Percentiles rank a stretch among this genome's conserved stretches.
These are phyloP conservation scores for Encarsia formosa DNA, from an alignment of 2,888 invertebrate genomes.

Conservation along the genomic window DNA sequence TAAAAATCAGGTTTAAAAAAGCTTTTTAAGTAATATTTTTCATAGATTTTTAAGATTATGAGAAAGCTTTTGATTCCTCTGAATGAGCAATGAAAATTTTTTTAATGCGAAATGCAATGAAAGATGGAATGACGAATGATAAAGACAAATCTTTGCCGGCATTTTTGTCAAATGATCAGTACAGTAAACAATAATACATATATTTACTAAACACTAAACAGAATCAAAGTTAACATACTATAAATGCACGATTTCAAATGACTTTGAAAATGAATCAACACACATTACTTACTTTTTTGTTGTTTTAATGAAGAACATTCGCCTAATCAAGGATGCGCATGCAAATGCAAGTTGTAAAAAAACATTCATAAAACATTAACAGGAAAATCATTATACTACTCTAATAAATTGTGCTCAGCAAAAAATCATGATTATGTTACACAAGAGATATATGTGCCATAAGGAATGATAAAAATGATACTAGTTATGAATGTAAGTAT, in stretches of 20 bases:
- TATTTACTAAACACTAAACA: not conserved
- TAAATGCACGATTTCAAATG: too few species aligned
- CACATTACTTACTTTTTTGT: too few species aligned
- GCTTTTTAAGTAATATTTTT: too few species aligned
- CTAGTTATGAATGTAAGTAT: conserved; percentile 5
- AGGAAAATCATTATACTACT: too few species aligned
- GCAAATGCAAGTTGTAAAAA: conserved; percentile 8
- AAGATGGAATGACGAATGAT: conserved; percentile 24
- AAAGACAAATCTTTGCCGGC: conserved; percentile 19
- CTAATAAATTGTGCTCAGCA: too few species aligned
- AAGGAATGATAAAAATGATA: conserved; percentile 8
- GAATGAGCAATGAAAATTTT: too few species aligned
- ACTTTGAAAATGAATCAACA: too few species aligned
- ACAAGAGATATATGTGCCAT: not conserved
- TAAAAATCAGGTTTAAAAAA: too few species aligned
- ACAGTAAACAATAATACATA: not conserved
- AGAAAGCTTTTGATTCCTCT: too few species aligned
- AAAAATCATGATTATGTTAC: not conserved
- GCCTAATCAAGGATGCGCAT: conserved; percentile 17
- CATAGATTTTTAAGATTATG: too few species aligned
- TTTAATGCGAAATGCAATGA: conserved; percentile 18
- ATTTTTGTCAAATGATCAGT: conserved; percentile 19
- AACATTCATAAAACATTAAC: too few species aligned
- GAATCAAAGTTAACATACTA: too few species aligned
- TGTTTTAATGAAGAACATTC: conserved; percentile 9